Evolutionary conservation across 2,113 vertebrate species (phyloP).

Genomic region (Merops nubicus): DNA sequence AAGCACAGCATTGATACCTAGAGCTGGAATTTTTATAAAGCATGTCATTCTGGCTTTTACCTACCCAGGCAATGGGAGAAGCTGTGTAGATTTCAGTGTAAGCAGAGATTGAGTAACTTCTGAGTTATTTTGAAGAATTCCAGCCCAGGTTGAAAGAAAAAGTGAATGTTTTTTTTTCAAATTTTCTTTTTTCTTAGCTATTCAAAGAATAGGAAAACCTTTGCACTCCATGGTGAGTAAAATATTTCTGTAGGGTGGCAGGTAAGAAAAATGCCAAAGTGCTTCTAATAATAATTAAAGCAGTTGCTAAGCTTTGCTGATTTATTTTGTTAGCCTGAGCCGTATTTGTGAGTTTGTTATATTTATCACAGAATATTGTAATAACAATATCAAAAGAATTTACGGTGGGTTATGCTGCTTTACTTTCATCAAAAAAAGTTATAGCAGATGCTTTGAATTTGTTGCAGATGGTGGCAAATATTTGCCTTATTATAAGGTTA

Average conservation of each 20-base stretch:
- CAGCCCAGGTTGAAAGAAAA: background rate
- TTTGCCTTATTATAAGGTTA: slow-evolving; percentile 65
- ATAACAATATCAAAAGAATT: slow-evolving; percentile 78
- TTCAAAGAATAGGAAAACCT: background rate
- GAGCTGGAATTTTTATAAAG: background rate
- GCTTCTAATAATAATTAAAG: slow-evolving; percentile 68
- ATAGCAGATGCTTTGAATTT: slow-evolving; percentile 77
- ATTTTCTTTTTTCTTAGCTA: background rate
- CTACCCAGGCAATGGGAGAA: background rate
- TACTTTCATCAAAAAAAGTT: slow-evolving; percentile 58
- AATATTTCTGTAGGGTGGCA: background rate
- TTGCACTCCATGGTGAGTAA: background rate
- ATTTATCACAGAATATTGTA: slow-evolving; percentile 69
- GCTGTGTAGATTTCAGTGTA: background rate
- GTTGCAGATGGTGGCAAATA: slow-evolving; percentile 75
- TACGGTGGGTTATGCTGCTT: slow-evolving; percentile 44
- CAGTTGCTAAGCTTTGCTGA: slow-evolving; percentile 52
- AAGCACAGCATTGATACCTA: background rate
- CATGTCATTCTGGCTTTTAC: background rate
- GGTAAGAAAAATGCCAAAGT: slow-evolving; percentile 47
- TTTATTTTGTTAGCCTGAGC: slow-evolving; percentile 55
- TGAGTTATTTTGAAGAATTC: background rate
- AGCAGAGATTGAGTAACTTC: background rate
- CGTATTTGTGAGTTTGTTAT: slow-evolving; percentile 29
- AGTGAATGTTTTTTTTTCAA: background rate